Evolutionary conservation across 2,797 vertebrate species (phyloP), one percentile per base, ranked within the genome.

Genomic region (Chelonia mydas): DNA sequence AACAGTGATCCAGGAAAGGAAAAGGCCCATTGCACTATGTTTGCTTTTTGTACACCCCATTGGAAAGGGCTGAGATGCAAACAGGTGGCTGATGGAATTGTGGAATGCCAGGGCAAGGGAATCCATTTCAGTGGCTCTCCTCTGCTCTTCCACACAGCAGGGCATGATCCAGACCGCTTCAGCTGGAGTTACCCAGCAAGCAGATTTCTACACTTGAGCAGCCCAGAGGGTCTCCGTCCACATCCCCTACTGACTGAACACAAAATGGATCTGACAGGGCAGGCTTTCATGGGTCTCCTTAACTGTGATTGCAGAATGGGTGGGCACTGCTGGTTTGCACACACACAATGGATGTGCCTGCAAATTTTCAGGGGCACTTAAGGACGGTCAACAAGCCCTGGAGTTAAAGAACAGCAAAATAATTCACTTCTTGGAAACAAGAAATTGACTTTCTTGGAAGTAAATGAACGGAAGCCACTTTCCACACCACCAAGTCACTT

Each of bases 31-130:
- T 83, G 55, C 47, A 47, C 82, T 0, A 0, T 19, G 49, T 47
- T 84, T 82, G 50, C 57, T 77, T 9, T 19, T 45, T 33, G 31
- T 33, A 61, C 6, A n/a, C 19, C 47, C 55, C 51, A 15, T 28
- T 88, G 37, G 8, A 59, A 49, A 90, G 28, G 51, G n/a, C 77
- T 51, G 45, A 68, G 86, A 88, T 88, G 53, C 86, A 72, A 86
- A 65, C 33, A 57, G 88, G 45, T 81, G 65, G 33, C 54, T 76
- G 41, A 5, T 13, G 47, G 84, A 33, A 90, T 59, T 37, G 53
- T 37, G 88, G 84, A 28, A 17, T 33, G 11, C 33, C 41, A 16
- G 33, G 85, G 80, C 55, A 54, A 28, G 84, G 45, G 13, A 27
- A 28, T 81, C 84, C 1, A 0, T 12, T 11, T 45, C 74, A 61